These are phyloP conservation scores for Pemphigus obesinymphae DNA, from an alignment of 1,140 invertebrate species.

Conservation along the genomic window DNA sequence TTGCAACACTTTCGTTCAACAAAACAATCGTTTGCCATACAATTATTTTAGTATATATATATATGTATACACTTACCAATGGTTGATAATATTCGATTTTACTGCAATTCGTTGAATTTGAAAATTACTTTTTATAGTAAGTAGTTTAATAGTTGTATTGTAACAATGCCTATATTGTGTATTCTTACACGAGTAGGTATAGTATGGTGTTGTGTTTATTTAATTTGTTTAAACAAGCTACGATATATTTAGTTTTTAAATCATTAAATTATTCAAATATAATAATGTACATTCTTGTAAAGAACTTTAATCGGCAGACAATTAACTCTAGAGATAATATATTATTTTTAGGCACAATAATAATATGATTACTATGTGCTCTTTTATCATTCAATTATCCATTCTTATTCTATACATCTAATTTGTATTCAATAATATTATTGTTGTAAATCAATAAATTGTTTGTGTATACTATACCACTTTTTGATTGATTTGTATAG, in stretches of 20 bases:
- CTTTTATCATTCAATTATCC: neutral
- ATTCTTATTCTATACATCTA: neutral
- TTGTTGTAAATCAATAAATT: neutral
- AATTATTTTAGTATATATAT: too few species aligned
- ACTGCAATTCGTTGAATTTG: neutral
- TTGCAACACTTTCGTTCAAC: too few species aligned
- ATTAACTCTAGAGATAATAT: neutral
- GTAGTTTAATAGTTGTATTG: too few species aligned
- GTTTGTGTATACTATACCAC: neutral
- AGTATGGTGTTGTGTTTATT: neutral
- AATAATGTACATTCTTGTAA: neutral
- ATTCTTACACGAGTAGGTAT: too few species aligned
- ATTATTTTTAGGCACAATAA: neutral
- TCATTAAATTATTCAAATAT: neutral
- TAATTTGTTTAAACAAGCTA: neutral
- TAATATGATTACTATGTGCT: neutral
- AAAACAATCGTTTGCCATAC: too few species aligned
- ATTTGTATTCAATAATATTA: neutral
- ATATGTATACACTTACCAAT: too few species aligned
- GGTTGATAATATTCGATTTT: too few species aligned
- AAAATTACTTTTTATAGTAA: neutral
- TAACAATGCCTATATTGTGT: too few species aligned
- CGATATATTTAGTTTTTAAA: neutral
- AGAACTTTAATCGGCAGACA: neutral
- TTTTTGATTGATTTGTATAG: neutral